phyloP scores from a whole-genome alignment of 2,888 invertebrate genomes.

The Drosophila imparisetae region DNA sequence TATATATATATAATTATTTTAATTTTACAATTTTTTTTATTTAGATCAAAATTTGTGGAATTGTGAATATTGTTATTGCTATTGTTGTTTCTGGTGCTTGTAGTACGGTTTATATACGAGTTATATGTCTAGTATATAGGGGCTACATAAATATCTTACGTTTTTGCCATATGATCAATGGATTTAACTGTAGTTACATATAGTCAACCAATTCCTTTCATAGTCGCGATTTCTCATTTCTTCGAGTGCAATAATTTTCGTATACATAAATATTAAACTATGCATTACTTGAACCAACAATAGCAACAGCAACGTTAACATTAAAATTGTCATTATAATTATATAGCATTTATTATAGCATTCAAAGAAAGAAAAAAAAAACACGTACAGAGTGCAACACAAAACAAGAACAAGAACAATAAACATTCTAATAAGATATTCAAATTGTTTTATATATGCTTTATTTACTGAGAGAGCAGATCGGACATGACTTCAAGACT shows the following conservation, averaged over 20 bases:
- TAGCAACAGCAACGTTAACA: constrained; percentile 20
- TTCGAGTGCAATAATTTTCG: constrained; percentile 33
- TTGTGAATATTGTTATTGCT: constrained; percentile 27
- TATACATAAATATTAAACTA: constrained; percentile 4
- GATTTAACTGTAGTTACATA: constrained; percentile 28
- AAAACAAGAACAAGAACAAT: constrained; percentile 28
- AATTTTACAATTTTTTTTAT: constrained; percentile 6
- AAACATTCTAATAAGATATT: constrained; percentile 23
- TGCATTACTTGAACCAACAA: constrained; percentile 17
- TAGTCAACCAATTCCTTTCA: constrained; percentile 34
- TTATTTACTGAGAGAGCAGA: neutral
- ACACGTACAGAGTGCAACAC: constrained; percentile 28
- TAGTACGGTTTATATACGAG: neutral
- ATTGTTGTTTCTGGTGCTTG: constrained; percentile 13
- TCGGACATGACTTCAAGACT: neutral
- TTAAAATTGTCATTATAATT: constrained; percentile 16
- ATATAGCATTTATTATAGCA: constrained; percentile 49
- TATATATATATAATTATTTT: constrained; percentile 10
- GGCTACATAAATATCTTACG: constrained; percentile 18
- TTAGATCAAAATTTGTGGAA: constrained; percentile 16
- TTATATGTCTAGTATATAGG: constrained; percentile 22
- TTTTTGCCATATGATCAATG: constrained; percentile 50
- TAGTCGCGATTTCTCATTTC: constrained; percentile 27
- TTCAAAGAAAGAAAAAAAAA: constrained; percentile 13
- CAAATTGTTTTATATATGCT: neutral